phyloP scores from a whole-genome alignment of 1,140 invertebrate genomes.

The Delia radicum region DNA sequence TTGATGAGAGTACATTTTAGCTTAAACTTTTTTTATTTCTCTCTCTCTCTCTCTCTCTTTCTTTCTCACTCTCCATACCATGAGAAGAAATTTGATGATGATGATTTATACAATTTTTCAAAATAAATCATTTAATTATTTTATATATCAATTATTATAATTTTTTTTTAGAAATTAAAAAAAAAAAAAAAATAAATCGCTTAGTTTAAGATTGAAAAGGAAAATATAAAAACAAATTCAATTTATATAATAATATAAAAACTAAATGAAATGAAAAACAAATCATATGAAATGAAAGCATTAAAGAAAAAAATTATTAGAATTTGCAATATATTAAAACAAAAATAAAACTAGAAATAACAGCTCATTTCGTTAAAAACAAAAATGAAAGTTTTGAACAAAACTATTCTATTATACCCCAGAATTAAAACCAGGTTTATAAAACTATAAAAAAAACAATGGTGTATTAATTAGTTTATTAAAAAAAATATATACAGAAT shows the following conservation, averaged over 20 bases:
- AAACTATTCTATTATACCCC: constrained; percentile 1
- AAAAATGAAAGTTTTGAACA: neutral
- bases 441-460: constrained; percentile 17
- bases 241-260: constrained; percentile 14
- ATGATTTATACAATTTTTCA: neutral
- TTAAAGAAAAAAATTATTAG: neutral
- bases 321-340: neutral
- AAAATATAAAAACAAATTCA: neutral
- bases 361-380: neutral
- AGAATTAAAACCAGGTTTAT: constrained; percentile 20
- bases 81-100: neutral
- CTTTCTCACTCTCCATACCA: neutral
- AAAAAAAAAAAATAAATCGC: neutral
- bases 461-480: constrained; percentile 13
- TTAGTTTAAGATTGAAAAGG: neutral
- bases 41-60: neutral
- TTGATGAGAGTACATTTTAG: neutral
- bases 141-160: constrained; percentile 22
- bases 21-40: neutral
- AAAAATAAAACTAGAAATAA: neutral
- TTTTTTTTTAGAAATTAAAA: constrained; percentile 14
- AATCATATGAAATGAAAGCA: neutral
- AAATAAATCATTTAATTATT: constrained; percentile 23
- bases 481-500: neutral
- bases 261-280: neutral